Evolutionary conservation across 2,888 invertebrate genomes (phyloP), one percentile per base, ranked within the genome.

Genomic region (Phyllotreta striolata): DNA sequence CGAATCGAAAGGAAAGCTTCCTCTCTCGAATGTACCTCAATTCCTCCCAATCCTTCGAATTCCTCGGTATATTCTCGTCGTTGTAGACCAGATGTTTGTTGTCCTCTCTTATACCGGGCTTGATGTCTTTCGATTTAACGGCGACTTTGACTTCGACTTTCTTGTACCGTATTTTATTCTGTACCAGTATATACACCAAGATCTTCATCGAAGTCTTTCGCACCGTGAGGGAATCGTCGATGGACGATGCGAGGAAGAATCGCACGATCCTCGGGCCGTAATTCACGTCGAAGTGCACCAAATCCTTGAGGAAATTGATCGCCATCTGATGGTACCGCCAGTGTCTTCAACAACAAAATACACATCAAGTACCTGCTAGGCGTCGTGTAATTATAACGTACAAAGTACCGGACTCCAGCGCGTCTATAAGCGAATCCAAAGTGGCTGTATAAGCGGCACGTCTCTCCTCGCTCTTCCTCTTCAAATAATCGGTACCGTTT

Each of bases 241-340:
- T 83, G 0, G 92, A 83, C 3, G 88, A 84, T 39, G 86, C 83
- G 0, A 90, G 81, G 71, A 91, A 87, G 60, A 89, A 85, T 34
- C 84, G 83, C 1, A 92, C 88, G 0, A 89, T 86, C 7, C 83
- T 79, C 0, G 87, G 79, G 0, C 91, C 87, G 78, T 89, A 89
- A 4, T 83, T 80, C 0, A 88, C 85, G 77, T 92, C 90, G 0
- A 89, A 84, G 66, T 94, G 89, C 0, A 92, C 87, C 62, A 94
- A 83, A 73, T 88, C 85, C 1, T 86, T 85, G 6, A 95, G 81
- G 82, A 95, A 87, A 67, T 87, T 87, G 78, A 93, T 86, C 0
- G 90, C 90, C 79, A 94, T 86, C 69, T 89, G 86, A 55, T 90
- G 85, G 68, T 93, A 92, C 52, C 93, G 87, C 96, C 96, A 95